These are phyloP conservation scores for Fopius arisanus DNA, from an alignment of 1,140 invertebrate species.

Conservation along the genomic window DNA sequence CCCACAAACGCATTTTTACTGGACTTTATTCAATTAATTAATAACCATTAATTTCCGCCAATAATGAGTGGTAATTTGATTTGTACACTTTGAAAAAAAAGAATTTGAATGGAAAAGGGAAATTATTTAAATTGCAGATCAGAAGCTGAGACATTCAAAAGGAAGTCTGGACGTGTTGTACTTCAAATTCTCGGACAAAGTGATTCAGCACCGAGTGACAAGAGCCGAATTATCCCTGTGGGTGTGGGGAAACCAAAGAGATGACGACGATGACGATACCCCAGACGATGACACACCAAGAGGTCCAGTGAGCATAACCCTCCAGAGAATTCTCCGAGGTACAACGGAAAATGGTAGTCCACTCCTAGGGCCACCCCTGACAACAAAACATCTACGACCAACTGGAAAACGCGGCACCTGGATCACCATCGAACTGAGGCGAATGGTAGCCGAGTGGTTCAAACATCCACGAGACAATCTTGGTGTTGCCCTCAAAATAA, in stretches of 20 bases:
- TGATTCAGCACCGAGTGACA: conserved; percentile 65
- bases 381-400: conserved; percentile 57
- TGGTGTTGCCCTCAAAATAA: conserved; percentile 76
- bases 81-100: no score
- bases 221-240: conserved; percentile 67
- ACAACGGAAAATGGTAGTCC: conserved; percentile 45
- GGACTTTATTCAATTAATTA: no score
- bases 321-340: conserved; percentile 57
- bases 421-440: conserved; percentile 78
- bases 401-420: conserved; percentile 69
- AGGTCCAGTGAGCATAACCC: conserved; percentile 52
- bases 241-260: conserved; percentile 52
- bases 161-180: conserved; percentile 63
- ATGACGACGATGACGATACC: conserved; percentile 14
- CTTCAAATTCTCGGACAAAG: conserved; percentile 69
- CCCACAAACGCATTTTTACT: no score
- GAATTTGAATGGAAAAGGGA: no score
- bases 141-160: conserved; percentile 62
- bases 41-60: no score
- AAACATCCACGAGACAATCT: conserved; percentile 75
- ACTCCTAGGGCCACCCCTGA: conserved; percentile 50
- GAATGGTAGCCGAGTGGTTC: conserved; percentile 80
- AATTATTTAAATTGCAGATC: conserved; percentile 51
- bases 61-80: no score
- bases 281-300: conserved; percentile 30